Percentiles rank a stretch among this genome's conserved stretches.
phyloP scores from a whole-genome alignment of 2,888 invertebrate genomes.

The Stenoptilia bipunctidactyla region DNA sequence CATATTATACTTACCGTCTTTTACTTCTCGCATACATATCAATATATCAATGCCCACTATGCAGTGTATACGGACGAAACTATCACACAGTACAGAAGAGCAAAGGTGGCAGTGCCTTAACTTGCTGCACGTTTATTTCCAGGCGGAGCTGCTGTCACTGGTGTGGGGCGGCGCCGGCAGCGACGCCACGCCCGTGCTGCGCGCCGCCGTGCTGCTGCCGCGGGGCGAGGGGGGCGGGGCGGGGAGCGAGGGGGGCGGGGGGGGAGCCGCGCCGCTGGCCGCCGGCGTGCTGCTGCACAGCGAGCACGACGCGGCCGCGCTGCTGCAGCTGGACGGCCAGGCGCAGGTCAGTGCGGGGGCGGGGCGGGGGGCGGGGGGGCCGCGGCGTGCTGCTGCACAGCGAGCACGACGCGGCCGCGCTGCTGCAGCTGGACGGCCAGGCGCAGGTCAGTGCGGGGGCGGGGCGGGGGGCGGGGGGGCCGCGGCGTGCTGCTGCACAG shows the following conservation, averaged over 20 bases:
- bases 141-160: neutral
- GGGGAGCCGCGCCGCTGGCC: neutral
- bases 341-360: neutral
- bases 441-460: constrained; percentile 8
- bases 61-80: too few species aligned
- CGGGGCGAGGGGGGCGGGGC: neutral
- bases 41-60: too few species aligned
- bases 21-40: too few species aligned
- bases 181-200: neutral
- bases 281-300: neutral
- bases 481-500: constrained; percentile 16
- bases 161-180: neutral
- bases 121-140: neutral
- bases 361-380: too few species aligned
- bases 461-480: constrained; percentile 11
- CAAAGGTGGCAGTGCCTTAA: neutral
- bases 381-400: constrained; percentile 5
- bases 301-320: constrained; percentile 1
- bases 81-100: too few species aligned
- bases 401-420: constrained; percentile 17
- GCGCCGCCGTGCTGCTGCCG: neutral
- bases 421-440: constrained; percentile 9
- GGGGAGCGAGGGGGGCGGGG: neutral
- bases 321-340: neutral
- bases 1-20: too few species aligned